Conservation (phyloP, 1,140 invertebrate genomes). For the Musca domestica region DNA sequence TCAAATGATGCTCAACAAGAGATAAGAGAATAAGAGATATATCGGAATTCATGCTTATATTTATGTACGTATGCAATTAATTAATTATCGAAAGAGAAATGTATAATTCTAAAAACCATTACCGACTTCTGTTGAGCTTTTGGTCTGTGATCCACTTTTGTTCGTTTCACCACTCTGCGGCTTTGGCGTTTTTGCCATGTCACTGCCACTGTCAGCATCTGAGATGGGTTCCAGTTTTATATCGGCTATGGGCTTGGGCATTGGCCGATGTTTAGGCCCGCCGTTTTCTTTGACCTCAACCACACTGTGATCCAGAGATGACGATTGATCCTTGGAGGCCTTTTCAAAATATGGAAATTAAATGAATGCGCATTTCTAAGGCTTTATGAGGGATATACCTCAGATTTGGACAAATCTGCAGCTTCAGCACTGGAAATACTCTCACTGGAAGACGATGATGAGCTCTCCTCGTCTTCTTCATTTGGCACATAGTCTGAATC, state of each 20-base stretch:
- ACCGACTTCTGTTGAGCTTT: conserved; percentile 38
- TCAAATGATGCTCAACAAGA: not conserved
- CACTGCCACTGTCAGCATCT: conserved; percentile 5
- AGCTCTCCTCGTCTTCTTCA: conserved; percentile 26
- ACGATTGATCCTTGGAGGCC: too few relatives aligned
- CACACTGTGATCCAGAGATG: not conserved
- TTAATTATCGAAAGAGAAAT: too few relatives aligned
- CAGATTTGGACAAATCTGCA: conserved; percentile 23
- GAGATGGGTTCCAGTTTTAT: not conserved
- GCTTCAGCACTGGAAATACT: conserved; percentile 25
- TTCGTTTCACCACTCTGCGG: too few relatives aligned
- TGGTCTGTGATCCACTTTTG: conserved; percentile 24
- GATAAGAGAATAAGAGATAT: not conserved
- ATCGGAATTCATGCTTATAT: not conserved
- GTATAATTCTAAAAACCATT: conserved; percentile 39
- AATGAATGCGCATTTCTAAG: too few relatives aligned
- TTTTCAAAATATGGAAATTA: too few relatives aligned
- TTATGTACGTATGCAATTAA: not conserved
- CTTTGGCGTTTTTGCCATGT: conserved; percentile 7
- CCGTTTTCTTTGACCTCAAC: conserved; percentile 14
- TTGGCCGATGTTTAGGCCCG: not conserved
- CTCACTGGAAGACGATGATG: conserved; percentile 27
- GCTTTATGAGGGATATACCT: too few relatives aligned
- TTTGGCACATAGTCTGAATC: conserved; percentile 47
- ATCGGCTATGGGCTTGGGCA: conserved; percentile 3